Evolutionary conservation across 2,113 vertebrate genomes (phyloP).

Genomic region (Crotalus viridis): DNA sequence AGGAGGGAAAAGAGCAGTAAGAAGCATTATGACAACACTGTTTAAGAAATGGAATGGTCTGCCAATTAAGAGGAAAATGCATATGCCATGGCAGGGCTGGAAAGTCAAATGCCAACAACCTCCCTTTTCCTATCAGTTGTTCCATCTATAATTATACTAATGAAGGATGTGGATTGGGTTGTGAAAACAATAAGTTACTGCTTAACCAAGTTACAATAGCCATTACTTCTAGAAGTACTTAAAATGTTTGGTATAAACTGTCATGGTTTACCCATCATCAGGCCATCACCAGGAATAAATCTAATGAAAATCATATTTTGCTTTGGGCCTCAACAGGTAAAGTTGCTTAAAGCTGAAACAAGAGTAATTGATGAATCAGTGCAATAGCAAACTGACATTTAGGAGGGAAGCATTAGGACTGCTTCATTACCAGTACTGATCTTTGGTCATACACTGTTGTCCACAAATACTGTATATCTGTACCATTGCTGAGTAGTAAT

Average conservation of each 20-base stretch:
- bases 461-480: not conserved
- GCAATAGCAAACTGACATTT: not conserved
- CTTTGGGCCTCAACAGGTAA: not conserved
- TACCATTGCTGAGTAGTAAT: too few species aligned
- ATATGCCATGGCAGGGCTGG: not conserved
- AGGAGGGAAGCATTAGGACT: not conserved
- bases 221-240: not conserved
- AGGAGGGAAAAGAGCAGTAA: constrained; percentile 43
- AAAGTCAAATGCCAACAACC: not conserved
- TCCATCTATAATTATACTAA: constrained; percentile 24
- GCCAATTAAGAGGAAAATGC: not conserved
- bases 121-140: not conserved
- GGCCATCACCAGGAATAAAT: not conserved
- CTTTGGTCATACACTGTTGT: not conserved
- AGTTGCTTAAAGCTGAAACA: not conserved
- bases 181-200: not conserved
- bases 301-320: not conserved
- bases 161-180: not conserved
- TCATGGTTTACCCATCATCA: not conserved
- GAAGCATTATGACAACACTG: constrained; percentile 42
- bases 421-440: not conserved
- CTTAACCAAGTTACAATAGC: not conserved
- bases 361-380: not conserved
- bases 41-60: constrained; percentile 32
- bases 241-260: not conserved